These are phyloP conservation scores for Ara ararauna DNA, from an alignment of 2,797 vertebrate genomes.

Conservation along the genomic window DNA sequence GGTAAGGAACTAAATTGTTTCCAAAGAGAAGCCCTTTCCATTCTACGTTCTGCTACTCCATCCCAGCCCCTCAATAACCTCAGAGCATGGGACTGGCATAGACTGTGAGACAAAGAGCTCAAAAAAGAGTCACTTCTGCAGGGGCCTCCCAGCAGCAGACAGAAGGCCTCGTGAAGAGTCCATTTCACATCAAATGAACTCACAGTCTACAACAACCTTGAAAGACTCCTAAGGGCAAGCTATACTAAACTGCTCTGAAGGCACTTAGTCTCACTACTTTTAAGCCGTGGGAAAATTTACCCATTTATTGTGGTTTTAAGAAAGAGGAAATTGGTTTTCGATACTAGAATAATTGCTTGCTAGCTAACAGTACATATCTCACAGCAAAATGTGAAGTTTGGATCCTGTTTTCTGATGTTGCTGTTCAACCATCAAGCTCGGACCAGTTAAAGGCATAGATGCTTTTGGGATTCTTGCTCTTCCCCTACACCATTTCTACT, in stretches of 20 bases:
- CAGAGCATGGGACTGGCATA: neutral
- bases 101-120: neutral
- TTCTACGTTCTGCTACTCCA: neutral
- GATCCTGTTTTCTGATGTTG: neutral
- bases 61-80: neutral
- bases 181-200: neutral
- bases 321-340: neutral
- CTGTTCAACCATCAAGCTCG: neutral
- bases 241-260: neutral
- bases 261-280: neutral
- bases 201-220: neutral
- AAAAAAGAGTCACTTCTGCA: neutral
- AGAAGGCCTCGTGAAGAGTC: neutral
- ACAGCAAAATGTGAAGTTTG: neutral
- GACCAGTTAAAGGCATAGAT: neutral
- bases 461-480: neutral
- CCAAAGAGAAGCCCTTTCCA: neutral
- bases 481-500: neutral
- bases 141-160: neutral
- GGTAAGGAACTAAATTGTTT: neutral
- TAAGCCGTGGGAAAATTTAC: neutral
- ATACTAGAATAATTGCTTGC: neutral
- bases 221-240: neutral
- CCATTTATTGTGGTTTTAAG: neutral
- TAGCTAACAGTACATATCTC: neutral